These are phyloP conservation scores for Stenopsyche tienmushanensis DNA, from an alignment of 1,140 invertebrate species.

Conservation along the genomic window DNA sequence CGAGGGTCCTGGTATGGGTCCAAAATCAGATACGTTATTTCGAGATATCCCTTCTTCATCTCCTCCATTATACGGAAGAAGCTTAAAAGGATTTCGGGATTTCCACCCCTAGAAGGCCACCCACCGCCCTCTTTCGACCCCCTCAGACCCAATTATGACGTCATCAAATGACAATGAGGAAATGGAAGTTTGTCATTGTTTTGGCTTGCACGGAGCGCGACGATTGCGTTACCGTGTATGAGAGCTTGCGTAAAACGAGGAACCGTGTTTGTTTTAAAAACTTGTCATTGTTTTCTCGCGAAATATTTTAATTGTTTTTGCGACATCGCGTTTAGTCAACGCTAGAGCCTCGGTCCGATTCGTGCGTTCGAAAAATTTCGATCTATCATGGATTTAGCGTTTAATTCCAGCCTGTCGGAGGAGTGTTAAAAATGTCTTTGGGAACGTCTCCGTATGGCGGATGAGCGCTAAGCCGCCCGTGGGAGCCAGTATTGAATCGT, in stretches of 20 bases:
- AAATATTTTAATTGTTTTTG: slow-evolving; percentile 22
- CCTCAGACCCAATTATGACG: neutral
- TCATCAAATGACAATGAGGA: slow-evolving; percentile 11
- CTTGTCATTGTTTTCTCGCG: slow-evolving; percentile 21
- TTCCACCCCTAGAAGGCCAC: neutral
- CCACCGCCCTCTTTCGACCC: neutral
- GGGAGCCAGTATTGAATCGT: slow-evolving; percentile 18
- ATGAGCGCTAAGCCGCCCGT: slow-evolving; percentile 18
- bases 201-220: slow-evolving; percentile 8
- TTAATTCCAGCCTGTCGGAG: too few species aligned
- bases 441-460: neutral
- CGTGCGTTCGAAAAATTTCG: neutral
- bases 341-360: neutral
- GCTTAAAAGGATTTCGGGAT: neutral
- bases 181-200: slow-evolving; percentile 25
- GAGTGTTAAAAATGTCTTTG: neutral
- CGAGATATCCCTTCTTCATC: too few species aligned
- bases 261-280: neutral
- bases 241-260: slow-evolving; percentile 20
- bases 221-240: slow-evolving; percentile 15
- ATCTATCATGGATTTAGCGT: too few species aligned
- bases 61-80: too few species aligned
- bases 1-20: too few species aligned
- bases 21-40: too few species aligned
- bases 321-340: neutral